phyloP scores from a whole-genome alignment of 2,797 vertebrate genomes.

The Thaleichthys pacificus region DNA sequence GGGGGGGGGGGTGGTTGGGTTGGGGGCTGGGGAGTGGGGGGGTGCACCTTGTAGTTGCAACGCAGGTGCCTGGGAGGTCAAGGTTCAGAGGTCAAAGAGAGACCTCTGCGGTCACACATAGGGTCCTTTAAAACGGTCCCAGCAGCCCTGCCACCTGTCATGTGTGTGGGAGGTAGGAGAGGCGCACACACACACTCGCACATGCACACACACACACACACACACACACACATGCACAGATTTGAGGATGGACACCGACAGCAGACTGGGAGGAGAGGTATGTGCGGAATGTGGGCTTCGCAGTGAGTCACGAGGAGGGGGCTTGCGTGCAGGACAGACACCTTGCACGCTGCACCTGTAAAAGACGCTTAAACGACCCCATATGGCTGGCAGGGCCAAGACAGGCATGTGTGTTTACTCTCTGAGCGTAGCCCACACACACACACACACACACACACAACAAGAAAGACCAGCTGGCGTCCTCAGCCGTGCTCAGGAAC shows the following conservation, averaged over 20 bases:
- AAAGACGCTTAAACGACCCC: slow-evolving; percentile 51
- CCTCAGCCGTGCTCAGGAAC: slow-evolving; percentile 1
- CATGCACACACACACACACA: background rate
- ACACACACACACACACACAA: slow-evolving; percentile 30
- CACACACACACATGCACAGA: background rate
- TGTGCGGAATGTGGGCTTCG: slow-evolving; percentile 64
- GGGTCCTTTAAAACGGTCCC: slow-evolving; percentile 67
- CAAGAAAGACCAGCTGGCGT: slow-evolving; percentile 51
- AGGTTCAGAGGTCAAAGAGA: slow-evolving; percentile 58
- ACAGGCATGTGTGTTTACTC: slow-evolving; percentile 53
- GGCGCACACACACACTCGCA: slow-evolving; percentile 14
- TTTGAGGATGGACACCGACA: slow-evolving; percentile 45
- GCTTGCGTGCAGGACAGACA: slow-evolving; percentile 48
- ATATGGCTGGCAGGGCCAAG: slow-evolving; percentile 35
- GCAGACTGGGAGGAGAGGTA: slow-evolving; percentile 54
- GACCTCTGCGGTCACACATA: slow-evolving; percentile 42
- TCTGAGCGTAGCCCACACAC: slow-evolving; percentile 30
- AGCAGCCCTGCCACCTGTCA: slow-evolving; percentile 76
- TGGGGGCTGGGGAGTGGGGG: background rate
- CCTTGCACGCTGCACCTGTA: slow-evolving; percentile 80
- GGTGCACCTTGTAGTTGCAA: slow-evolving; percentile 7
- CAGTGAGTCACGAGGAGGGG: slow-evolving; percentile 41
- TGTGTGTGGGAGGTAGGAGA: slow-evolving; percentile 74
- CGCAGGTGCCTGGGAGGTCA: slow-evolving; percentile 71
- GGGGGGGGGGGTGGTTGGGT: too few relatives aligned